Evolutionary conservation across 2,888 invertebrate genomes (phyloP).

Genomic region (Microplitis deprimator): DNA sequence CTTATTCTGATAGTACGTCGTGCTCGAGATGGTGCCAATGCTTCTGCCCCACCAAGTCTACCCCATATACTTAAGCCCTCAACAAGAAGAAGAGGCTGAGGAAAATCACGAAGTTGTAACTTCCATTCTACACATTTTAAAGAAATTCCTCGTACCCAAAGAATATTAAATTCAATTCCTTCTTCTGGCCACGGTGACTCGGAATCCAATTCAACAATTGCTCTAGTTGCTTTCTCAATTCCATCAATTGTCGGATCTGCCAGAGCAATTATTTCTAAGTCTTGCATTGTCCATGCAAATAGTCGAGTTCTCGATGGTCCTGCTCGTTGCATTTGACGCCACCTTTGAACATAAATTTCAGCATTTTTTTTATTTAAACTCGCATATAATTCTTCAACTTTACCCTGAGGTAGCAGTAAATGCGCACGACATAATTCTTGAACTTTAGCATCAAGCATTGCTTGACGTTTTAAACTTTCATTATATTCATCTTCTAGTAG

Average conservation of each 20-base stretch:
- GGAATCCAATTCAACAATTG: conserved; percentile 86
- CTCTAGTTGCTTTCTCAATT: conserved; percentile 79
- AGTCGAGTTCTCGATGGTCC: conserved; percentile 80
- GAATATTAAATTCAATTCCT: conserved; percentile 87
- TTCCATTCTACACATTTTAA: conserved; percentile 89
- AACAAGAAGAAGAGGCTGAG: conserved; percentile 91
- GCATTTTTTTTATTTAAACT: conserved; percentile 92
- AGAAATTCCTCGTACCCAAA: conserved; percentile 93
- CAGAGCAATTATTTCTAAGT: conserved; percentile 81
- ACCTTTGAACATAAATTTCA: conserved; percentile 95
- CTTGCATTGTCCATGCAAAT: conserved; percentile 88
- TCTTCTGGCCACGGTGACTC: conserved; percentile 95
- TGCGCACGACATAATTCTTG: conserved; percentile 87
- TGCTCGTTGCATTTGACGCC: conserved; percentile 80
- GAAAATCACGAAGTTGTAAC: conserved; percentile 93
- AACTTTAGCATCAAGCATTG: conserved; percentile 91
- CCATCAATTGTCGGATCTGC: conserved; percentile 93
- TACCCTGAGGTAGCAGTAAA: conserved; percentile 85
- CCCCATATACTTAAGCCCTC: conserved; percentile 91
- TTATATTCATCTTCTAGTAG: conserved; percentile 94
- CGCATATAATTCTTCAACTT: conserved; percentile 90
- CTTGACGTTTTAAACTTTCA: conserved; percentile 90
- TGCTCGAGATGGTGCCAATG: conserved; percentile 83
- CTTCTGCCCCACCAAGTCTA: conserved; percentile 91
- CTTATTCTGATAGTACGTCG: conserved; percentile 84